Evolutionary conservation across 2,888 invertebrate species (phyloP).

Genomic region (Spisula subtruncata): DNA sequence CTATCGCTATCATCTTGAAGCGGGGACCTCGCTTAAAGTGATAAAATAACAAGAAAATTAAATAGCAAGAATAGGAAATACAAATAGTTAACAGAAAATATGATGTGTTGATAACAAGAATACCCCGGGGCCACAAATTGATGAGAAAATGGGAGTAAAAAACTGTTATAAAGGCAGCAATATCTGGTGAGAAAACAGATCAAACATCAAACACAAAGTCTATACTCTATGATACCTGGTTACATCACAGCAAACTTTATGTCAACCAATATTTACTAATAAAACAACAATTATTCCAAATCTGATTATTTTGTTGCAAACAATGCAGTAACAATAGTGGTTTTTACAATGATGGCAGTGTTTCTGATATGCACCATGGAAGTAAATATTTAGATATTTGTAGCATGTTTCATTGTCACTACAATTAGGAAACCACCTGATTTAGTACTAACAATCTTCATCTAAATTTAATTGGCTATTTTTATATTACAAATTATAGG

Average conservation of each 20-base stretch:
- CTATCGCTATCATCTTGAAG: conserved; percentile 64
- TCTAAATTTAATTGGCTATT: too few relatives aligned
- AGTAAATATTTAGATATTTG: too few relatives aligned
- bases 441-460: too few relatives aligned
- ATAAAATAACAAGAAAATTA: conserved; percentile 63
- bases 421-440: too few relatives aligned
- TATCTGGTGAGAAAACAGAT: background rate
- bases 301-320: background rate
- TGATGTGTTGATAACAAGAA: conserved; percentile 65
- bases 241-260: background rate
- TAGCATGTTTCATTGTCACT: too few relatives aligned
- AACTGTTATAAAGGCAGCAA: conserved; percentile 24
- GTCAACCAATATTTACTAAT: conserved; percentile 1
- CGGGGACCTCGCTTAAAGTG: conserved; percentile 57
- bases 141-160: conserved; percentile 36
- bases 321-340: background rate
- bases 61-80: conserved; percentile 52
- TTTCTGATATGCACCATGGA: too few relatives aligned
- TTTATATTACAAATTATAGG: too few relatives aligned
- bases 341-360: too few relatives aligned
- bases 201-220: background rate
- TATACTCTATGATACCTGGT: background rate
- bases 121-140: conserved; percentile 49
- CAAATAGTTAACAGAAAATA: conserved; percentile 34
- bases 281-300: background rate